Conservation (phyloP, 1,140 invertebrate species). For the Drosophila ambigua region DNA sequence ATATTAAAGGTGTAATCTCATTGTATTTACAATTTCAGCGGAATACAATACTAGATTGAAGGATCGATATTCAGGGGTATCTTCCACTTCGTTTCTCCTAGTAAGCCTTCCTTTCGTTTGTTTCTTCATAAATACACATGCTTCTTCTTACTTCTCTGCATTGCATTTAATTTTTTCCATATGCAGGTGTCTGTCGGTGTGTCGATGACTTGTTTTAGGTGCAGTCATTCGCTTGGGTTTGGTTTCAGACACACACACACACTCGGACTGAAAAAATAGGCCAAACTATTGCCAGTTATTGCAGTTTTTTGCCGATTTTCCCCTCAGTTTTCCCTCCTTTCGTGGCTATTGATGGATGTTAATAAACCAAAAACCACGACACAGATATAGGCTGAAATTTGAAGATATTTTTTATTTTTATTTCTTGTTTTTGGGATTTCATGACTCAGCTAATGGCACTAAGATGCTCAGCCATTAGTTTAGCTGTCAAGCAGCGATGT, state of each 20-base stretch:
- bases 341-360: constrained; percentile 35
- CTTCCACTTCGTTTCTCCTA: too few relatives aligned
- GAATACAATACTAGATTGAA: too few relatives aligned
- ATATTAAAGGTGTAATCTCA: too few relatives aligned
- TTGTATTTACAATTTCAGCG: too few relatives aligned
- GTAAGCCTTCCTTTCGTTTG: background rate
- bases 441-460: constrained; percentile 45
- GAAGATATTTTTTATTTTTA: background rate
- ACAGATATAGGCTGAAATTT: constrained; percentile 33
- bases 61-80: too few relatives aligned
- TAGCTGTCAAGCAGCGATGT: constrained; percentile 5
- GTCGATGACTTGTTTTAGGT: constrained; percentile 47
- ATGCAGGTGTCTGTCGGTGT: constrained; percentile 41
- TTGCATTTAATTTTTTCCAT: constrained; percentile 50
- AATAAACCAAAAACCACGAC: constrained; percentile 22
- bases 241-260: constrained; percentile 23
- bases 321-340: constrained; percentile 30
- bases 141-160: constrained; percentile 10
- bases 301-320: constrained; percentile 26
- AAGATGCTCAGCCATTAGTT: constrained; percentile 20
- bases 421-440: constrained; percentile 2
- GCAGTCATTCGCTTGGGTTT: constrained; percentile 27
- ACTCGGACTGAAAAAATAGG: constrained; percentile 55
- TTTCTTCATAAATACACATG: constrained; percentile 13
- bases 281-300: constrained; percentile 61